phyloP scores from a whole-genome alignment of 2,888 invertebrate genomes.

The Cyaniris semiargus region DNA sequence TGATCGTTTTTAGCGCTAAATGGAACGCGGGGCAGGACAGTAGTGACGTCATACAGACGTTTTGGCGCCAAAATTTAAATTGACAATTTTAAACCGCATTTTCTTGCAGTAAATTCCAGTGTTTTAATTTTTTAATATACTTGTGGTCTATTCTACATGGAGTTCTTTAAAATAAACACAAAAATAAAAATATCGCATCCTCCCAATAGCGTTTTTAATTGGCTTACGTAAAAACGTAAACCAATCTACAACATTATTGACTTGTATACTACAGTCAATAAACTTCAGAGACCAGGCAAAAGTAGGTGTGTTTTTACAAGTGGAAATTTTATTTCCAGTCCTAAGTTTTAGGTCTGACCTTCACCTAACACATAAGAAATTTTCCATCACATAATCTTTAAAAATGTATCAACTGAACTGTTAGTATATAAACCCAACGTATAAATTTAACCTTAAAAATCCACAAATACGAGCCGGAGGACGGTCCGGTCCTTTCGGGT shows the following conservation, averaged over 20 bases:
- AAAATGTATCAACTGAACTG: slow-evolving; percentile 47
- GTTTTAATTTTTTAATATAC: too few species aligned
- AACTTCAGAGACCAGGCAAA: neutral
- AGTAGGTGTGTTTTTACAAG: neutral
- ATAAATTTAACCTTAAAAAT: slow-evolving; percentile 81
- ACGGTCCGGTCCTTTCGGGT: slow-evolving; percentile 54
- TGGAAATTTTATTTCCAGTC: neutral
- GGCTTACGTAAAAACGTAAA: neutral
- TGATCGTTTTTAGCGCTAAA: too few species aligned
- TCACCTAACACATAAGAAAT: neutral
- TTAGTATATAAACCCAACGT: slow-evolving; percentile 50
- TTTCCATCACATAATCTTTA: slow-evolving; percentile 38
- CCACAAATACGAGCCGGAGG: slow-evolving; percentile 76
- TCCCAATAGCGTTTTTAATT: too few species aligned
- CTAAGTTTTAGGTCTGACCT: neutral
- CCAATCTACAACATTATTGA: too few species aligned
- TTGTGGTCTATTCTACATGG: too few species aligned
- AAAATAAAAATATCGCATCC: too few species aligned
- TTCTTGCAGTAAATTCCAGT: too few species aligned
- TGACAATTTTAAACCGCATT: too few species aligned
- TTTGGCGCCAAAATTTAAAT: too few species aligned
- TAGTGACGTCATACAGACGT: too few species aligned
- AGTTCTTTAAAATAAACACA: too few species aligned
- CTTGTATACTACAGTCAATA: neutral
- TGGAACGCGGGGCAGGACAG: too few species aligned